A percentile compares a stretch with the other conserved stretches of the same genome.
phyloP scores from a whole-genome alignment of 2,113 vertebrate genomes.

The Tautogolabrus adspersus region DNA sequence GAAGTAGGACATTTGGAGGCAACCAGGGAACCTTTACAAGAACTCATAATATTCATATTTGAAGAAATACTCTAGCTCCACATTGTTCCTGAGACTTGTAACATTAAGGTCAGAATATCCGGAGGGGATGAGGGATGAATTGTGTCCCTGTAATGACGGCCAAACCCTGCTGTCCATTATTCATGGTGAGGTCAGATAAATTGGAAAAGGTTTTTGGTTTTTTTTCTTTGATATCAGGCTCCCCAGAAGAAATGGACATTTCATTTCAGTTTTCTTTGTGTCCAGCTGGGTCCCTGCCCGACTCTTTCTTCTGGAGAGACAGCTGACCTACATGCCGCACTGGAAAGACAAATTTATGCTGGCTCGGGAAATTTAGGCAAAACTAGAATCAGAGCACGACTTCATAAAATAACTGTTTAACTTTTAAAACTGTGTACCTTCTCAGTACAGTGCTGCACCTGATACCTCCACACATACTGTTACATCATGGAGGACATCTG shows the following conservation, averaged over 20 bases:
- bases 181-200: conserved; percentile 4
- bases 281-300: conserved; percentile 43
- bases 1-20: no score
- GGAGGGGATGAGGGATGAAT: background rate
- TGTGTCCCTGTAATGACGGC: background rate
- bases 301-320: conserved; percentile 31
- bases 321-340: conserved; percentile 48
- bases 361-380: conserved; percentile 7
- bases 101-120: background rate
- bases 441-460: background rate
- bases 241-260: conserved; percentile 10
- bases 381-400: background rate
- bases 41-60: no score
- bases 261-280: conserved; percentile 39
- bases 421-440: background rate
- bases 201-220: background rate
- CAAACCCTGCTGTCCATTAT: background rate
- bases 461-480: background rate
- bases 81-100: background rate
- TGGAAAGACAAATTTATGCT: conserved; percentile 5
- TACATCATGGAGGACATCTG: conserved; percentile 23
- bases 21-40: no score
- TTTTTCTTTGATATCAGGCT: conserved; percentile 41
- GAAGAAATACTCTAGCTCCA: no score
- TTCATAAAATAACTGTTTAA: background rate